Percentiles rank a stretch among this genome's conserved stretches.
phyloP scores from a whole-genome alignment of 2,797 vertebrate genomes.

The Anguilla pacifica region DNA sequence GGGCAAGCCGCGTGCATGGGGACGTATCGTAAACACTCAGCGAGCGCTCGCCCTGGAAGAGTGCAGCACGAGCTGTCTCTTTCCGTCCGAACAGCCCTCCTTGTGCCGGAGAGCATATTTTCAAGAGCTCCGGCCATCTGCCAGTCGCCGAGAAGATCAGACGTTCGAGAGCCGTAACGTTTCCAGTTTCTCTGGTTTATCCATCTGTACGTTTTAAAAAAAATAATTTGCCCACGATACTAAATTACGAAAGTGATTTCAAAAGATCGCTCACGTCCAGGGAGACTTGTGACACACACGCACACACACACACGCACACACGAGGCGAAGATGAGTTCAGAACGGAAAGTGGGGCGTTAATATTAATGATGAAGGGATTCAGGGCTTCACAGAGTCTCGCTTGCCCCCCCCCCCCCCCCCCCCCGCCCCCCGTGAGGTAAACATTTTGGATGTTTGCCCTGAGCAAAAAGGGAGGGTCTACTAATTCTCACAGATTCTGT shows the following conservation, averaged over 20 bases:
- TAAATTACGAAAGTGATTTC: not conserved
- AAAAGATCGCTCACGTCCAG: not conserved
- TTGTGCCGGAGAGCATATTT: not conserved
- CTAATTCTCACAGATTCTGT: not conserved
- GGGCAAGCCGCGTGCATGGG: not conserved
- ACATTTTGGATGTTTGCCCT: not conserved
- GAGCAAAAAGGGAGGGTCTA: not conserved
- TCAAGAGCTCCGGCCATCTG: constrained; percentile 4
- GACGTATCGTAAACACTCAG: constrained; percentile 26
- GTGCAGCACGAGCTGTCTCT: not conserved
- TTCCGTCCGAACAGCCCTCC: not conserved
- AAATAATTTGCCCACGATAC: not conserved
- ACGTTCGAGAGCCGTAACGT: not conserved
- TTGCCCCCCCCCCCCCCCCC: not conserved
- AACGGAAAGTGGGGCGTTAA: not conserved
- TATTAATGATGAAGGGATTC: not conserved
- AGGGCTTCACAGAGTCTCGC: not conserved
- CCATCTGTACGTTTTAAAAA: not conserved
- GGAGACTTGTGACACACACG: not conserved
- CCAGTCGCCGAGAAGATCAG: not conserved
- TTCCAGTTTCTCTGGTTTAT: not conserved
- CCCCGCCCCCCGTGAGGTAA: constrained; percentile 8
- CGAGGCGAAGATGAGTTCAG: not conserved
- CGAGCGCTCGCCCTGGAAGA: not conserved
- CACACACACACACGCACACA: too few relatives aligned